These are phyloP conservation scores for Drosophila hamatofila DNA, from an alignment of 2,888 invertebrate species.

Conservation along the genomic window DNA sequence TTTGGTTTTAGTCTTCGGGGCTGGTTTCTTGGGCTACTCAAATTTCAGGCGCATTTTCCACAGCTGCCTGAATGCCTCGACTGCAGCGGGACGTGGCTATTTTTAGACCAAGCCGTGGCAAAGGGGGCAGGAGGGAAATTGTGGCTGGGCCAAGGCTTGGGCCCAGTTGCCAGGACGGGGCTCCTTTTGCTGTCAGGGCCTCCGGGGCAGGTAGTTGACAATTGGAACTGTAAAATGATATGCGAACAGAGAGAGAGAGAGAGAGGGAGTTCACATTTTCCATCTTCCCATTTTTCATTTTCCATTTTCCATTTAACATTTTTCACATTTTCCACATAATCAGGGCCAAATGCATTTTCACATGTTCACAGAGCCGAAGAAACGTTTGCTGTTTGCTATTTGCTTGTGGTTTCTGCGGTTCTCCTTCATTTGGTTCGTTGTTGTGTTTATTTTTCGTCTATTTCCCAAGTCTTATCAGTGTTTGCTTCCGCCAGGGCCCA, in stretches of 20 bases:
- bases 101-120: conserved; percentile 43
- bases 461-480: conserved; percentile 62
- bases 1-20: conserved; percentile 17
- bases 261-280: neutral
- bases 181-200: conserved; percentile 9
- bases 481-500: conserved; percentile 65
- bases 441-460: conserved; percentile 24
- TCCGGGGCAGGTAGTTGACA: conserved; percentile 74
- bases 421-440: conserved; percentile 19
- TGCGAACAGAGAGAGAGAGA: conserved; percentile 12
- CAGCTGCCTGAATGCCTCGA: conserved; percentile 64
- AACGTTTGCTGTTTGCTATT: conserved; percentile 62
- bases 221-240: conserved; percentile 72
- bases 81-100: conserved; percentile 50
- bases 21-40: conserved; percentile 63
- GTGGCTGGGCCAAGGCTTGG: conserved; percentile 17
- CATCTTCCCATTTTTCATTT: neutral
- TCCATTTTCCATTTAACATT: neutral
- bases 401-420: conserved; percentile 56
- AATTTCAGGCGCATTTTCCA: conserved; percentile 69
- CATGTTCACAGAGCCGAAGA: conserved; percentile 40
- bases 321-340: conserved; percentile 43
- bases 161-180: conserved; percentile 31
- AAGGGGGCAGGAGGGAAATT: neutral
- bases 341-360: conserved; percentile 49